Conservation (phyloP, 2,888 invertebrate species). For the Heliconius erato region DNA sequence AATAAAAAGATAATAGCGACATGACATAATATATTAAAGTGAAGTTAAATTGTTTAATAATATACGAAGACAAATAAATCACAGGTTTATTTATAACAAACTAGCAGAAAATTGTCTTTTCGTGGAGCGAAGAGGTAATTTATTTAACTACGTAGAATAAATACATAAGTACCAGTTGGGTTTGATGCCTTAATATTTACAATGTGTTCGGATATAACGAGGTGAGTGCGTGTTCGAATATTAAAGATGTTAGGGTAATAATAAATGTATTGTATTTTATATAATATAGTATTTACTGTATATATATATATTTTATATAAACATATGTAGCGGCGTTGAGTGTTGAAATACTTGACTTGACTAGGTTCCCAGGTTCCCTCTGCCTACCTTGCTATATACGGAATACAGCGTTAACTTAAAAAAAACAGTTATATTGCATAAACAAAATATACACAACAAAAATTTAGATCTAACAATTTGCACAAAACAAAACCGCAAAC, state of each 20-base stretch:
- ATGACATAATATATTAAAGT: neutral
- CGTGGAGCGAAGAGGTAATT: constrained; percentile 43
- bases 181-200: constrained; percentile 37
- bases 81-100: constrained; percentile 34
- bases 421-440: too few species aligned
- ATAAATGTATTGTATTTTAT: neutral
- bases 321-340: neutral
- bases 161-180: constrained; percentile 37
- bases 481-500: neutral
- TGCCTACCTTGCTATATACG: too few species aligned
- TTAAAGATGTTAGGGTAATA: neutral
- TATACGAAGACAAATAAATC: constrained; percentile 35
- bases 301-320: neutral
- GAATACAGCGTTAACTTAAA: too few species aligned
- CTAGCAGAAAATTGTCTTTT: constrained; percentile 39
- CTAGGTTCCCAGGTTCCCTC: too few species aligned
- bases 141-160: constrained; percentile 42
- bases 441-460: too few species aligned
- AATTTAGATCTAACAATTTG: neutral
- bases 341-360: too few species aligned
- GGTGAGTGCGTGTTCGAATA: neutral
- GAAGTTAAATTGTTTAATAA: constrained; percentile 56
- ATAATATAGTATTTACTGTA: neutral
- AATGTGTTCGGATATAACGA: constrained; percentile 22
- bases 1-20: neutral